These are phyloP conservation scores for Tilapia sparmanii DNA, from an alignment of 2,113 vertebrate species.

Conservation along the genomic window DNA sequence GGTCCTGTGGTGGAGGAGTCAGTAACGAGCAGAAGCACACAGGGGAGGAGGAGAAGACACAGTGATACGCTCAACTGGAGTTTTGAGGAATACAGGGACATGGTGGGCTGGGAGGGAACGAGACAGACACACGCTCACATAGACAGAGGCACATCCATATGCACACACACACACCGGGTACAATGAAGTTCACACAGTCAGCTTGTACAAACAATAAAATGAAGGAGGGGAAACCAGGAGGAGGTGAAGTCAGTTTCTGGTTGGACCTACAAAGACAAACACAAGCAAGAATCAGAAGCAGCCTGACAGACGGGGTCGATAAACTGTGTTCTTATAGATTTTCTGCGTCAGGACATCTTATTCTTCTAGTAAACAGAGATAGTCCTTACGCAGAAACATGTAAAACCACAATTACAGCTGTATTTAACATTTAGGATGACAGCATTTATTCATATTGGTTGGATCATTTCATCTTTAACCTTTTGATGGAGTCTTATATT, in stretches of 20 bases:
- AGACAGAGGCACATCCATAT: neutral
- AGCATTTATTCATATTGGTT: neutral
- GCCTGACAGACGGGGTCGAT: neutral
- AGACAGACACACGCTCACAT: neutral
- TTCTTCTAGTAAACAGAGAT: neutral
- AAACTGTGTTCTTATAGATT: neutral
- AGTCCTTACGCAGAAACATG: neutral
- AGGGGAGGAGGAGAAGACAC: slow-evolving; percentile 14
- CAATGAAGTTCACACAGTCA: neutral
- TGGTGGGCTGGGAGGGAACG: slow-evolving; percentile 6
- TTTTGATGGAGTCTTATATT: neutral
- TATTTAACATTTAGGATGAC: neutral
- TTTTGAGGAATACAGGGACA: slow-evolving; percentile 11
- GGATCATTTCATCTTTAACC: neutral
- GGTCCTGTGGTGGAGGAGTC: neutral
- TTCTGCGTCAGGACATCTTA: neutral
- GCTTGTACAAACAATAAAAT: neutral
- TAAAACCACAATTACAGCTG: neutral
- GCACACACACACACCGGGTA: neutral
- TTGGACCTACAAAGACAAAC: neutral
- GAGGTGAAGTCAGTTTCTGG: neutral
- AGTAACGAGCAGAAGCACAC: slow-evolving; percentile 22
- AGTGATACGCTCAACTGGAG: neutral
- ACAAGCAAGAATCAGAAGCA: neutral
- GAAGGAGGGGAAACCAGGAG: neutral